Evolutionary conservation across 2,113 vertebrate species (phyloP).

Genomic region (Melospiza georgiana): DNA sequence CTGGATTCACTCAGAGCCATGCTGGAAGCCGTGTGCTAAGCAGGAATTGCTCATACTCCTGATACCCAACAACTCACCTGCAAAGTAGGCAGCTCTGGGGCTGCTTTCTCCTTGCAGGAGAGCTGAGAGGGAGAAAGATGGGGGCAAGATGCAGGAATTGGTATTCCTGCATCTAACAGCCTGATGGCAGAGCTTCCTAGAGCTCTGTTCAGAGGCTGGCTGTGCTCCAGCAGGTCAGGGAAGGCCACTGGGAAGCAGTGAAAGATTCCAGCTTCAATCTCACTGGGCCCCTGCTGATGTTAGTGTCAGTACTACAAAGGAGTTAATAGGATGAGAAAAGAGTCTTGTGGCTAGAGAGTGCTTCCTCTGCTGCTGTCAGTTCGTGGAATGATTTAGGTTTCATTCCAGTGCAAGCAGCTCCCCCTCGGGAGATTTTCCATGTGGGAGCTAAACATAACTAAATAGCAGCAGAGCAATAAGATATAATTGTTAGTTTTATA

Average conservation of each 20-base stretch:
- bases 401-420: background rate
- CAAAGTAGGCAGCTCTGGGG: background rate
- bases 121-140: background rate
- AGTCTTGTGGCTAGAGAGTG: background rate
- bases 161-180: background rate
- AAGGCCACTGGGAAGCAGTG: background rate
- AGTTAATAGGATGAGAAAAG: background rate
- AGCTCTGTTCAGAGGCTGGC: background rate
- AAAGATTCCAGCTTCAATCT: background rate
- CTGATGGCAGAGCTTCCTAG: background rate
- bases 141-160: background rate
- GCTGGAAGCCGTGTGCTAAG: fast-evolving
- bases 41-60: background rate
- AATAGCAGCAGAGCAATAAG: background rate
- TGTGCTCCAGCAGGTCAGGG: background rate
- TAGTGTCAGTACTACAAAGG: background rate
- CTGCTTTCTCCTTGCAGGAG: background rate
- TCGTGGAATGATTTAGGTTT: background rate
- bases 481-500: background rate
- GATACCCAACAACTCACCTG: background rate
- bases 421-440: background rate
- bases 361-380: background rate
- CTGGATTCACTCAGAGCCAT: fast-evolving
- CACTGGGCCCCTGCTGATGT: fast-evolving
- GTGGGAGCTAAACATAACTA: background rate